phyloP scores from a whole-genome alignment of 1,140 invertebrate species.

The Brachionus koreanus region DNA sequence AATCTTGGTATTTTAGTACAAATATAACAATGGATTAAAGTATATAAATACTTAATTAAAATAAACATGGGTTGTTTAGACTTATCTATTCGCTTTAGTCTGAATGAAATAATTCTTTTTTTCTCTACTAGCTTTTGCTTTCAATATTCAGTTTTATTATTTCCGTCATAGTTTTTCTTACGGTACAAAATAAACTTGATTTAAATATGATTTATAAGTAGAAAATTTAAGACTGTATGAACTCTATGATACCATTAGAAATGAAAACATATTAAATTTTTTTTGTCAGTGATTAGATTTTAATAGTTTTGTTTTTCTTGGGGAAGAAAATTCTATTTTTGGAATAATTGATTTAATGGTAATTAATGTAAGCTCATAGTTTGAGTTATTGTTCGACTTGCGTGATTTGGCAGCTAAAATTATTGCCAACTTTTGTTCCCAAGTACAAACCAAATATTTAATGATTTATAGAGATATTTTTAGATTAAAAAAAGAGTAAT shows the following conservation, averaged over 20 bases:
- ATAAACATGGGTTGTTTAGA: constrained; percentile 37
- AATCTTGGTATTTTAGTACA: constrained; percentile 39
- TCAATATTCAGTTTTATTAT: neutral
- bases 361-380: neutral
- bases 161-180: neutral
- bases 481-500: neutral
- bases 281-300: neutral
- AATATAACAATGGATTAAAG: constrained; percentile 37
- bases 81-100: constrained; percentile 17
- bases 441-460: neutral
- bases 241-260: neutral
- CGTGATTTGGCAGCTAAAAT: neutral
- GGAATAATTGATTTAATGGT: neutral
- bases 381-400: neutral
- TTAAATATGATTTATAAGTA: neutral
- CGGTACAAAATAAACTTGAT: neutral
- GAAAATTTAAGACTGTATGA: neutral
- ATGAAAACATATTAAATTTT: neutral
- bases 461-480: neutral
- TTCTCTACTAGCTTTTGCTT: neutral
- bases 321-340: neutral
- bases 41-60: constrained; percentile 41
- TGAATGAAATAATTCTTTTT: neutral
- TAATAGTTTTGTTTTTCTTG: neutral
- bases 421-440: constrained; percentile 15